phyloP scores from a whole-genome alignment of 2,888 invertebrate genomes.

The Hirtodrosophila cameraria region DNA sequence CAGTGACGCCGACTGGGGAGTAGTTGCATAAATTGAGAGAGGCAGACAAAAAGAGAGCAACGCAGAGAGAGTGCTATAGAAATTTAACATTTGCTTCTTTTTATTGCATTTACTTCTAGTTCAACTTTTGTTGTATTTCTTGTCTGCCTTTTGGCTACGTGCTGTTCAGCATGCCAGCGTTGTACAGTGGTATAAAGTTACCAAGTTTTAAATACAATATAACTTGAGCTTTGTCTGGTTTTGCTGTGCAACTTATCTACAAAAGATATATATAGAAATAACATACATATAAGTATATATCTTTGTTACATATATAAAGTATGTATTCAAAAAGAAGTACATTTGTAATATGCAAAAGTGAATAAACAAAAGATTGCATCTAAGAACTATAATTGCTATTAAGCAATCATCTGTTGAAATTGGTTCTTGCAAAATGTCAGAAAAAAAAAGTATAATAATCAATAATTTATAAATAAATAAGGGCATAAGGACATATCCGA shows the following conservation, averaged over 20 bases:
- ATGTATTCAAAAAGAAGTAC: too few relatives aligned
- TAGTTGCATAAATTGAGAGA: too few relatives aligned
- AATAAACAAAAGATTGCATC: too few relatives aligned
- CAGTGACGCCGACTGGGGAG: slow-evolving; percentile 36
- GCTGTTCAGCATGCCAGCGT: slow-evolving; percentile 41
- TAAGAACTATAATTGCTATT: too few relatives aligned
- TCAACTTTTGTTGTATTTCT: too few relatives aligned
- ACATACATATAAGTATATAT: not conserved
- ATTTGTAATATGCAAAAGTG: too few relatives aligned
- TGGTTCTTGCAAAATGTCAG: too few relatives aligned
- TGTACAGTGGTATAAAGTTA: slow-evolving; percentile 40
- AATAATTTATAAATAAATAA: too few relatives aligned
- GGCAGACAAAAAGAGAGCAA: slow-evolving; percentile 13
- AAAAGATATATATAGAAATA: slow-evolving; percentile 1
- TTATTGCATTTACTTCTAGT: slow-evolving; percentile 11
- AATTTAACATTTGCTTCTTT: slow-evolving; percentile 12
- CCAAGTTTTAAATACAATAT: slow-evolving; percentile 17
- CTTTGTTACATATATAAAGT: too few relatives aligned
- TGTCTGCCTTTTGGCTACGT: slow-evolving; percentile 50
- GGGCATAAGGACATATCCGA: too few relatives aligned
- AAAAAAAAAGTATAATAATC: too few relatives aligned
- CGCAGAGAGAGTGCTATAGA: slow-evolving; percentile 4
- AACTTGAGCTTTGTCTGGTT: not conserved
- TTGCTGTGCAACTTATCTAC: slow-evolving; percentile 11
- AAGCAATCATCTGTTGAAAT: too few relatives aligned